Evolutionary conservation across 2,797 vertebrate genomes (phyloP).

Genomic region (Columba guinea): DNA sequence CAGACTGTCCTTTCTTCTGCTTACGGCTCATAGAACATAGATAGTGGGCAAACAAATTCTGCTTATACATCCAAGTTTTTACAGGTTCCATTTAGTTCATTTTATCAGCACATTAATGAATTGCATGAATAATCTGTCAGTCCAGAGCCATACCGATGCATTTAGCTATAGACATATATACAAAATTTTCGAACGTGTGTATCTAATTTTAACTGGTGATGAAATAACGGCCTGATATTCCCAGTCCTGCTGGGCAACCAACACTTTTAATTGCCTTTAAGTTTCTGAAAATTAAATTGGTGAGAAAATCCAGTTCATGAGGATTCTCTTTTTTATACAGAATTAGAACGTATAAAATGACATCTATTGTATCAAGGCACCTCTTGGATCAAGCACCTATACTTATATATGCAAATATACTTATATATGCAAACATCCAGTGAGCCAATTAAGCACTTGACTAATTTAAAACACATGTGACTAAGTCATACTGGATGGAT

Average conservation of each 20-base stretch:
- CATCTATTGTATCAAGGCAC: background rate
- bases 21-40: background rate
- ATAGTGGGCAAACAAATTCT: background rate
- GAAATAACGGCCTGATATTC: background rate
- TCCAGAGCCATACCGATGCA: background rate
- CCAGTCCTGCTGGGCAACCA: background rate
- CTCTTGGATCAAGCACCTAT: background rate
- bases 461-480: constrained; percentile 50
- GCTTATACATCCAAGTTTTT: background rate
- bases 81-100: background rate
- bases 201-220: background rate
- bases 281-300: background rate
- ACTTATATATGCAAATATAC: constrained; percentile 21
- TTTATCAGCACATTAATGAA: background rate
- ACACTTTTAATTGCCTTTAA: background rate
- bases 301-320: background rate
- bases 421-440: constrained; percentile 34
- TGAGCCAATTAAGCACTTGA: constrained; percentile 30
- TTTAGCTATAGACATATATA: background rate
- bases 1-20: background rate
- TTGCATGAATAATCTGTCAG: background rate
- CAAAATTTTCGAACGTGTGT: background rate
- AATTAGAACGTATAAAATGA: background rate
- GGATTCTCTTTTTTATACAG: background rate
- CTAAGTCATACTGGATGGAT: background rate